Conservation (phyloP, 2,113 vertebrate species). For the Phylloscopus trochiloides region DNA sequence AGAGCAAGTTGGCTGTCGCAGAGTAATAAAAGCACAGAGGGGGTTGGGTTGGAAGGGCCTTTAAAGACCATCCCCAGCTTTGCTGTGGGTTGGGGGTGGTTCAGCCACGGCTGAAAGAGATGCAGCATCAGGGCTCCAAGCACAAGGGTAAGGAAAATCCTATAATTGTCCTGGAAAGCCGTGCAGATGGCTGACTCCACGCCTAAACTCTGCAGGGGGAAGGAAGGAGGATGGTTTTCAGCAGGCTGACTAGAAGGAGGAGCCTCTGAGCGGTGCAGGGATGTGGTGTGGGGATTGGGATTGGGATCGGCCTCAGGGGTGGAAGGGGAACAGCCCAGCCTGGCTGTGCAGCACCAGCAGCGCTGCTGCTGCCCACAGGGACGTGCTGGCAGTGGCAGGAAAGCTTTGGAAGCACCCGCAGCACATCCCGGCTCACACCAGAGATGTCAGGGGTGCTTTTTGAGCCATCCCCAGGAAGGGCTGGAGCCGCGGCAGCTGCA, state of each 20-base stretch:
- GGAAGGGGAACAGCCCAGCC: neutral
- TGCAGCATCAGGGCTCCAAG: neutral
- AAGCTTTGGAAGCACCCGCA: accelerated
- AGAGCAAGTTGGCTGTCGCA: neutral
- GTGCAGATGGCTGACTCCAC: neutral
- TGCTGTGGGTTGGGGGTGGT: accelerated
- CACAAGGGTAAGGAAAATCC: neutral
- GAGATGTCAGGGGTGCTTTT: accelerated
- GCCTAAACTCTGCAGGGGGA: neutral
- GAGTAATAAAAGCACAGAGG: neutral
- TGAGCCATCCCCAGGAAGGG: neutral
- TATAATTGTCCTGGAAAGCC: accelerated
- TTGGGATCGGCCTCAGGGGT: accelerated
- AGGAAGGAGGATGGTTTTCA: neutral
- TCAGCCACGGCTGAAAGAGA: accelerated
- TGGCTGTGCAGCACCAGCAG: neutral
- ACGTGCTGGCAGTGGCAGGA: accelerated
- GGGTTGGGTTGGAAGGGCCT: neutral
- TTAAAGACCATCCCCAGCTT: neutral
- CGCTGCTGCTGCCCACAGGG: too few species aligned
- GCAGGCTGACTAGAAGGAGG: neutral
- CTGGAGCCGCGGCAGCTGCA: accelerated
- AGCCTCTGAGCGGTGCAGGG: neutral
- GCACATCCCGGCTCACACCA: neutral
- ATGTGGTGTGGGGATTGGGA: neutral